phyloP scores from a whole-genome alignment of 1,140 invertebrate genomes.

The Drosophila neocordata region DNA sequence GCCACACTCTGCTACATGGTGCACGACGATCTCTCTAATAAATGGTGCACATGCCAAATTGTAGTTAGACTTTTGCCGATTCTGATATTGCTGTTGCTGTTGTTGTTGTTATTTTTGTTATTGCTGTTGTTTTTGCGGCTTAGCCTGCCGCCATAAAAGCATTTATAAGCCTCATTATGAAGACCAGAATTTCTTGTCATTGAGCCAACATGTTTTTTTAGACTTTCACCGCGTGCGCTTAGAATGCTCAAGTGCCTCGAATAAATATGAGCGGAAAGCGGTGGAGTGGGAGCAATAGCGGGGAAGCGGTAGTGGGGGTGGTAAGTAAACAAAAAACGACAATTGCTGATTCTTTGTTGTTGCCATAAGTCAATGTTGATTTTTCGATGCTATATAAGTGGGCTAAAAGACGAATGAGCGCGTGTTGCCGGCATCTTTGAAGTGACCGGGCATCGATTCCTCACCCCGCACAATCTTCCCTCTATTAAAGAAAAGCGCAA shows the following conservation, averaged over 20 bases:
- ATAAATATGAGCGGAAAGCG: conserved; percentile 13
- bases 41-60: conserved; percentile 79
- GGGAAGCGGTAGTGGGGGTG: not conserved
- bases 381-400: conserved; percentile 72
- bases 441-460: conserved; percentile 20
- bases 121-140: conserved; percentile 55
- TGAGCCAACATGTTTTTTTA: conserved; percentile 40
- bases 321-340: conserved; percentile 42
- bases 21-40: conserved; percentile 68
- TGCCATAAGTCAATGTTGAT: conserved; percentile 78
- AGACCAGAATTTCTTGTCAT: conserved; percentile 80
- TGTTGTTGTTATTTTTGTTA: conserved; percentile 48
- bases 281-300: not conserved
- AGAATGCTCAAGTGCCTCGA: conserved; percentile 48
- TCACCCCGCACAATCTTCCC: no score
- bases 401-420: conserved; percentile 52
- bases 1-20: conserved; percentile 56
- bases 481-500: conserved; percentile 25
- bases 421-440: conserved; percentile 45
- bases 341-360: conserved; percentile 57
- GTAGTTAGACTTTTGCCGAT: conserved; percentile 39
- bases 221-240: conserved; percentile 72
- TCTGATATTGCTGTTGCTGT: conserved; percentile 23
- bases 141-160: conserved; percentile 71
- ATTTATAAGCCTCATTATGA: conserved; percentile 81